phyloP scores from a whole-genome alignment of 2,797 vertebrate genomes.

The Syngnathus acus region DNA sequence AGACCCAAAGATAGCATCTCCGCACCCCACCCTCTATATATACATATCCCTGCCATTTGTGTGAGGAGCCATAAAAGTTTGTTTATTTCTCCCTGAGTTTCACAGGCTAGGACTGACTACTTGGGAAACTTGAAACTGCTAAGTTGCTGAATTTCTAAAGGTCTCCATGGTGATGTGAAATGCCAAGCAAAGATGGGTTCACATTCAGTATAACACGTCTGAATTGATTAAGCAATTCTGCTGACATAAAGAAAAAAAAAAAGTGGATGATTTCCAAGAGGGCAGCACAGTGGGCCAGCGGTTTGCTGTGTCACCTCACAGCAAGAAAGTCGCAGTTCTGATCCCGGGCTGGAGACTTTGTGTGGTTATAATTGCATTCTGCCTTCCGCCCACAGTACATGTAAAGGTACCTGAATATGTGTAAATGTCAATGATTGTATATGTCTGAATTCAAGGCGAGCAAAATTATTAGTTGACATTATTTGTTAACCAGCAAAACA shows the following conservation, averaged over 20 bases:
- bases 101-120: constrained; percentile 10
- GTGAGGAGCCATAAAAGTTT: constrained; percentile 42
- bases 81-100: constrained; percentile 34
- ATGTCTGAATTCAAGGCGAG: neutral
- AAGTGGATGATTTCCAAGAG: neutral
- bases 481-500: neutral
- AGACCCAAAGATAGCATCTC: constrained; percentile 54
- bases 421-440: neutral
- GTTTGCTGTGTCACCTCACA: neutral
- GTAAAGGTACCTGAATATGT: neutral
- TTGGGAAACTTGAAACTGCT: constrained; percentile 9
- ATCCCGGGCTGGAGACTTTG: neutral
- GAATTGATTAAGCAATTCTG: constrained; percentile 1
- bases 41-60: constrained; percentile 33
- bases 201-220: neutral
- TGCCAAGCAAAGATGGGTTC: constrained; percentile 3
- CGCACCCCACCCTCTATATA: constrained; percentile 33
- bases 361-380: neutral
- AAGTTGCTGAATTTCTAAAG: constrained; percentile 7
- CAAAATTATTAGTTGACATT: neutral
- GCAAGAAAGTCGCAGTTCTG: neutral
- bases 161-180: constrained; percentile 11
- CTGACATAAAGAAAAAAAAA: constrained; percentile 1
- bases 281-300: neutral
- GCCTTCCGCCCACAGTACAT: neutral